Conservation (phyloP, 2,113 vertebrate genomes). For the Prunella fulvescens region DNA sequence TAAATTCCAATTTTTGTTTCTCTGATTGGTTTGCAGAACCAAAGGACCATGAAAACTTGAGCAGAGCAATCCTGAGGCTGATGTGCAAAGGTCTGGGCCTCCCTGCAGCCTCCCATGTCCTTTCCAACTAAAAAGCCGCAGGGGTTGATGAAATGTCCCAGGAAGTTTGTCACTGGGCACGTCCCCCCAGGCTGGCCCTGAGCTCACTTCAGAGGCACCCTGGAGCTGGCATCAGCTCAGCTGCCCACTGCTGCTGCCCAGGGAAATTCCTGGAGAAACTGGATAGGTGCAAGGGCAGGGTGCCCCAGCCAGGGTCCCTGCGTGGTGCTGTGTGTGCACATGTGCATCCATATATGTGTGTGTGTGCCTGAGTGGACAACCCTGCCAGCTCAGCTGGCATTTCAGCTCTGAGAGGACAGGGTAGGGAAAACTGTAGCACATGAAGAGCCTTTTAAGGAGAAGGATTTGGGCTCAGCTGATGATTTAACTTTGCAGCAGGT, state of each 20-base stretch:
- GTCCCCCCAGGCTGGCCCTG: not conserved
- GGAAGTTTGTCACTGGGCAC: not conserved
- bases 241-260: not conserved
- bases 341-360: not conserved
- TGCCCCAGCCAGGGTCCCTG: not conserved
- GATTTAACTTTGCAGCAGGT: not conserved
- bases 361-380: not conserved
- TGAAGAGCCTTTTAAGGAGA: slow-evolving; percentile 8
- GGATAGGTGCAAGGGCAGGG: not conserved
- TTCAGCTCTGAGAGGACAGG: not conserved
- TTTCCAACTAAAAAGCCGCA: not conserved
- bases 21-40: not conserved
- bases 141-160: not conserved
- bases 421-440: not conserved
- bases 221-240: not conserved
- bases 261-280: not conserved
- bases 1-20: not conserved
- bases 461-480: not conserved
- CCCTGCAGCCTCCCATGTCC: not conserved
- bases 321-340: not conserved
- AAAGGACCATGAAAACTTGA: not conserved
- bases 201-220: not conserved
- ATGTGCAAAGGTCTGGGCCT: not conserved
- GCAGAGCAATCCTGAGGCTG: not conserved
- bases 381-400: not conserved